Evolutionary conservation across 2,113 vertebrate species (phyloP).

Genomic region (Cairina moschata): DNA sequence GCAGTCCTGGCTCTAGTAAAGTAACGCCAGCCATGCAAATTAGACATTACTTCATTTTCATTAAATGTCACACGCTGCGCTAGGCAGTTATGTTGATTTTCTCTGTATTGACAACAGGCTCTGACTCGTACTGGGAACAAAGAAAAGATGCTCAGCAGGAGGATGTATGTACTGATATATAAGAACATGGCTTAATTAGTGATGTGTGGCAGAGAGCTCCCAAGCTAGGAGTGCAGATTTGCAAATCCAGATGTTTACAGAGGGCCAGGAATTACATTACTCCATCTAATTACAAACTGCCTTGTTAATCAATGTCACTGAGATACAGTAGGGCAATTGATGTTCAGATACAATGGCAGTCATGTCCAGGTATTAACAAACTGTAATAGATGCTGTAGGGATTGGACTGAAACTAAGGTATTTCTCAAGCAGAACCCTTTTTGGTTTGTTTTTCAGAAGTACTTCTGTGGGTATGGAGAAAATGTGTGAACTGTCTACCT

Average conservation of each 20-base stretch:
- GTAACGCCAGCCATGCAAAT: slow-evolving; percentile 11
- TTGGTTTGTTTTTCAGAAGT: not conserved
- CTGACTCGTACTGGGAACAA: not conserved
- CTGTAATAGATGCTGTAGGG: not conserved
- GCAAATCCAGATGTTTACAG: slow-evolving; percentile 3
- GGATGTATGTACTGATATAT: not conserved
- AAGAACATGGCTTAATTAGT: not conserved
- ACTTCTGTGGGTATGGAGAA: not conserved
- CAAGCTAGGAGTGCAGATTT: not conserved
- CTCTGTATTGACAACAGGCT: not conserved
- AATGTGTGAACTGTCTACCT: not conserved
- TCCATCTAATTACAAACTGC: not conserved
- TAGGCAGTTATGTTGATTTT: not conserved
- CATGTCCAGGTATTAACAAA: not conserved
- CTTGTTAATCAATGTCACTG: not conserved
- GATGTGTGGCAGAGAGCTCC: not conserved
- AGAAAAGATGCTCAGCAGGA: slow-evolving; percentile 17
- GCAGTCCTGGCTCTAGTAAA: not conserved
- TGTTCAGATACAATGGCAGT: not conserved
- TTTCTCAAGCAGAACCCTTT: not conserved
- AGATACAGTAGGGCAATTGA: not conserved
- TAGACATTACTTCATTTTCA: slow-evolving; percentile 12
- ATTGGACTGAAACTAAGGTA: not conserved
- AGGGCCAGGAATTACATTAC: not conserved
- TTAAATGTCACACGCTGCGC: not conserved